Conservation (phyloP, 2,888 invertebrate species). For the Plutella xylostella region DNA sequence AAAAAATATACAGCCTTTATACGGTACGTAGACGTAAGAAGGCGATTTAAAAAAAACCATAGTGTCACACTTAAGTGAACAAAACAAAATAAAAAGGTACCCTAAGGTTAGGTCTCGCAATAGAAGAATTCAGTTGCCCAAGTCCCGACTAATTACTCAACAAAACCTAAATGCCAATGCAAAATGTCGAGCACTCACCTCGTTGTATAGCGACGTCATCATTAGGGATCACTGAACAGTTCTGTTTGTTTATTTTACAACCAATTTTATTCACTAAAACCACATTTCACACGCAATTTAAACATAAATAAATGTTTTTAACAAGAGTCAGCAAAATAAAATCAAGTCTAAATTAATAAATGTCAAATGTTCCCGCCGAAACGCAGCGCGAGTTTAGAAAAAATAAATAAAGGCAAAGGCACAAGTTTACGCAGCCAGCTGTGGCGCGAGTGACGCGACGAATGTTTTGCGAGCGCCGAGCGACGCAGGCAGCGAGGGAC, state of each 20-base stretch:
- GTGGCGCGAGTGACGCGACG: constrained; percentile 60
- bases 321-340: constrained; percentile 1
- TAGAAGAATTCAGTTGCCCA: constrained; percentile 27
- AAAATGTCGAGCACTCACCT: constrained; percentile 65
- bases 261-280: constrained; percentile 1
- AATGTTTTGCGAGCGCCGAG: constrained; percentile 59
- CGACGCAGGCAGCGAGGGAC: constrained; percentile 39
- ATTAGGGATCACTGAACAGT: constrained; percentile 32
- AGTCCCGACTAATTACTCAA: constrained; percentile 40
- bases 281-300: constrained; percentile 7
- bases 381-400: constrained; percentile 25
- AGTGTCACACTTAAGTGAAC: neutral
- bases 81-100: neutral
- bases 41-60: neutral
- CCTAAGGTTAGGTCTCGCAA: too few species aligned
- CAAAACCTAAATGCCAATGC: constrained; percentile 53
- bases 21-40: neutral
- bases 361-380: constrained; percentile 53
- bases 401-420: constrained; percentile 35
- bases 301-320: constrained; percentile 10
- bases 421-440: constrained; percentile 38
- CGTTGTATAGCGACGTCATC: constrained; percentile 59
- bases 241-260: constrained; percentile 28
- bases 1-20: neutral
- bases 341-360: too few species aligned